phyloP scores from a whole-genome alignment of 2,888 invertebrate species.

The Ormyrus thymus region DNA sequence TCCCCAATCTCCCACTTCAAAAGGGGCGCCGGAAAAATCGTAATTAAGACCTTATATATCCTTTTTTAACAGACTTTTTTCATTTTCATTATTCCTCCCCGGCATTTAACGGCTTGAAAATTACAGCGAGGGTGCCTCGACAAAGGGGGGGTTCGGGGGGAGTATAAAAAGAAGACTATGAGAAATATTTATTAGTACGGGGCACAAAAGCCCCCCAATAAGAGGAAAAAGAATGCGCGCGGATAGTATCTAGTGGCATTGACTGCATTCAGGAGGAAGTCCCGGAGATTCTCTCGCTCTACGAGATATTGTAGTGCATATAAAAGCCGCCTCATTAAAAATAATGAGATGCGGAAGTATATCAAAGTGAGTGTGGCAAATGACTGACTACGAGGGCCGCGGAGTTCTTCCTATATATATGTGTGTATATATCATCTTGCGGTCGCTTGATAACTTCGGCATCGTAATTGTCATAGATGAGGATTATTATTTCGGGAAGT shows the following conservation, averaged over 20 bases:
- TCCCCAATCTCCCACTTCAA: no score
- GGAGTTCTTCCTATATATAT: no score
- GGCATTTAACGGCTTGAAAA: slow-evolving; percentile 22
- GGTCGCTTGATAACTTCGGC: no score
- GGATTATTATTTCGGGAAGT: no score
- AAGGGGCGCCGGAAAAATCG: no score
- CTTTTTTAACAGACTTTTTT: no score
- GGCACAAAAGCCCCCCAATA: no score
- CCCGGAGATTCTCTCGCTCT: slow-evolving; percentile 3
- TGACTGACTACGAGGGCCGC: slow-evolving; percentile 27
- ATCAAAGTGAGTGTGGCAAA: slow-evolving; percentile 53
- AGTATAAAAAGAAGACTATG: neutral
- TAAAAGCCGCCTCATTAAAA: slow-evolving; percentile 52
- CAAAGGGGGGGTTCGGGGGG: no score
- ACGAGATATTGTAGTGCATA: slow-evolving; percentile 25
- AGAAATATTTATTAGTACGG: slow-evolving; percentile 30
- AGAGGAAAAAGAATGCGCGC: slow-evolving; percentile 20
- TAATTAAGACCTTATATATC: no score
- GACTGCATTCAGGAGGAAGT: slow-evolving; percentile 29
- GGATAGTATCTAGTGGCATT: slow-evolving; percentile 31
- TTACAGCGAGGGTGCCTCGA: slow-evolving; percentile 5
- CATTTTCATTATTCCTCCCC: neutral
- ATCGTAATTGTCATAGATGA: no score
- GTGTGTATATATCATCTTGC: no score
- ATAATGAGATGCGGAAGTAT: slow-evolving; percentile 53